These are phyloP conservation scores for Ciconia boyciana DNA, from an alignment of 2,113 vertebrate species.

Conservation along the genomic window DNA sequence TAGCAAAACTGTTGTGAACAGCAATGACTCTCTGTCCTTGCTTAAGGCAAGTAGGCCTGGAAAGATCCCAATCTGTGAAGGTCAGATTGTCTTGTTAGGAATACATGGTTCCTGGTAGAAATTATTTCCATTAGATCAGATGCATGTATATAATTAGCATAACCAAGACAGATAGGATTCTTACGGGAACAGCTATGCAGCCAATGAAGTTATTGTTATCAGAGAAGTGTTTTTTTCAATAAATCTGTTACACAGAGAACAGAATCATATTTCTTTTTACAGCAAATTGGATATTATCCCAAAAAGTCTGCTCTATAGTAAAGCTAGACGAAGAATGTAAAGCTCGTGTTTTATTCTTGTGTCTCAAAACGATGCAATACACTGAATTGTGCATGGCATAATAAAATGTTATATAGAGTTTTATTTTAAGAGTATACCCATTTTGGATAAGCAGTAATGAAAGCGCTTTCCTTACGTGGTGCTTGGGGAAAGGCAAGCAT, in stretches of 20 bases:
- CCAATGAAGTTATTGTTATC: background rate
- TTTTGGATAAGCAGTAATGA: background rate
- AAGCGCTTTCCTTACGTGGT: background rate
- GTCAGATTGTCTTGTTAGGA: slow-evolving; percentile 51
- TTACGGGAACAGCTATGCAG: background rate
- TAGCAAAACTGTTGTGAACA: background rate
- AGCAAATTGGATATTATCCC: background rate
- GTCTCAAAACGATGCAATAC: background rate
- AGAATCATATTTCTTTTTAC: background rate
- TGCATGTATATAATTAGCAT: slow-evolving; percentile 63
- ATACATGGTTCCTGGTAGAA: slow-evolving; percentile 36
- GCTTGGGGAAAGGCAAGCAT: background rate
- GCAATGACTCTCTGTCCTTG: background rate
- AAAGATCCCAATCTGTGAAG: slow-evolving; percentile 55
- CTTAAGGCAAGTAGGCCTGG: slow-evolving; percentile 36
- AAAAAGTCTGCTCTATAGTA: background rate
- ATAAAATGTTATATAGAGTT: background rate
- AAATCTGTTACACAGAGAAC: background rate
- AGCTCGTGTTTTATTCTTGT: background rate
- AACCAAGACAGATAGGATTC: slow-evolving; percentile 8
- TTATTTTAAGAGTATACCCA: background rate
- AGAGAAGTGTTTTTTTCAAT: background rate
- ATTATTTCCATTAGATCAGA: slow-evolving; percentile 70
- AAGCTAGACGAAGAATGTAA: background rate
- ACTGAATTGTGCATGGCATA: background rate